Conservation (phyloP, 2,113 vertebrate species). For the Mormoops blainvillei region DNA sequence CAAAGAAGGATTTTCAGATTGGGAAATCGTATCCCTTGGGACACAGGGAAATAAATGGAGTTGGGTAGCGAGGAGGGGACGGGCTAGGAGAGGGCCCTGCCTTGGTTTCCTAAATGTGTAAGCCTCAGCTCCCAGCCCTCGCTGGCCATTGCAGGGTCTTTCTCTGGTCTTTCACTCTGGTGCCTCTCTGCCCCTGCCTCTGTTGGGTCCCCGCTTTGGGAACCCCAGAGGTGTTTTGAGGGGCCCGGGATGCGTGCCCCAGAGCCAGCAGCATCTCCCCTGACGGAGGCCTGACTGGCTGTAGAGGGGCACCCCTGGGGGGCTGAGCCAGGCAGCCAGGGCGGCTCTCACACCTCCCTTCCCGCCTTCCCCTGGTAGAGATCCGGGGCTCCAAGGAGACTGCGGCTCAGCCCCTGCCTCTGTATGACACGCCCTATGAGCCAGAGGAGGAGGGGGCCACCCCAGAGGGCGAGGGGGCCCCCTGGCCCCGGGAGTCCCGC, state of each 20-base stretch:
- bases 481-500: conserved; percentile 86
- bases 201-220: neutral
- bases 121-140: neutral
- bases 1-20: neutral
- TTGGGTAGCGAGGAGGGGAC: neutral
- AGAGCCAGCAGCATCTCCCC: neutral
- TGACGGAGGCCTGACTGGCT: neutral
- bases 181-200: neutral
- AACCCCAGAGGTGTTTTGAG: neutral
- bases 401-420: conserved; percentile 76
- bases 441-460: conserved; percentile 83
- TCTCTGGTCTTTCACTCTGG: neutral
- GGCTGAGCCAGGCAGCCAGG: neutral
- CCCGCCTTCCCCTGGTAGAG: conserved; percentile 69
- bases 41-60: neutral
- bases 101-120: neutral
- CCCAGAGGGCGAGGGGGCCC: conserved; percentile 77
- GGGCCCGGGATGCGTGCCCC: neutral
- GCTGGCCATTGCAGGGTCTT: neutral
- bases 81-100: neutral
- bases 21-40: neutral
- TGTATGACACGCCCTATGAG: conserved; percentile 96
- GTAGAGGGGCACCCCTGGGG: neutral
- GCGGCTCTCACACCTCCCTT: neutral
- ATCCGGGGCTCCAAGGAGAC: conserved; percentile 83